Percentiles rank a stretch among this genome's conserved stretches.
Evolutionary conservation across 2,797 vertebrate species (phyloP).

Genomic region (Microchirus variegatus): DNA sequence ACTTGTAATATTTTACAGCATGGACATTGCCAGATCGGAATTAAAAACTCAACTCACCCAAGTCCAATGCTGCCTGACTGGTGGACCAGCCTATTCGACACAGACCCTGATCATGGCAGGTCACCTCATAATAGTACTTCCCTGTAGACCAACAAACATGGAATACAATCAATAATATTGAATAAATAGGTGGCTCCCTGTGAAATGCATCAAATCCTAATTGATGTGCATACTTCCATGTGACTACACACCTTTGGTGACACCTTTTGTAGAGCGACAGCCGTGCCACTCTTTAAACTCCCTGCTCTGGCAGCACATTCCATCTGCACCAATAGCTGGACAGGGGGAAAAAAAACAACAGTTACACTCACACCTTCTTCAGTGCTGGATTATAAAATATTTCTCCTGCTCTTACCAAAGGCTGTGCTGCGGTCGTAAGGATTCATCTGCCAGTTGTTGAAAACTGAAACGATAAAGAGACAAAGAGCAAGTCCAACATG

Average conservation of each 20-base stretch:
- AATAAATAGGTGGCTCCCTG: neutral
- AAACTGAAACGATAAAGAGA: constrained; percentile 79
- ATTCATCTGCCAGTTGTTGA: constrained; percentile 99
- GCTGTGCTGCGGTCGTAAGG: constrained; percentile 95
- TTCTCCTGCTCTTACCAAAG: constrained; percentile 87
- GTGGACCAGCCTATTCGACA: constrained; percentile 96
- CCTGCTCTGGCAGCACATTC: constrained; percentile 95
- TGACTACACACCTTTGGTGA: constrained; percentile 87
- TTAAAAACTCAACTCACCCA: constrained; percentile 81
- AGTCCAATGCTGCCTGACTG: constrained; percentile 90
- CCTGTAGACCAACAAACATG: constrained; percentile 72
- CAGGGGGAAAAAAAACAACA: constrained; percentile 11
- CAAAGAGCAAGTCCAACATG: constrained; percentile 2
- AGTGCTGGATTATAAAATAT: neutral
- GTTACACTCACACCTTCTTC: no score
- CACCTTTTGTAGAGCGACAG: constrained; percentile 91
- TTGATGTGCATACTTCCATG: no score
- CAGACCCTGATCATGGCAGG: constrained; percentile 94
- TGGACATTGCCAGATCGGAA: neutral
- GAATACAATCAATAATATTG: neutral
- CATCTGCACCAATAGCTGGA: constrained; percentile 93
- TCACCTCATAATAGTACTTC: constrained; percentile 93
- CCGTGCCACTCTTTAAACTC: constrained; percentile 99
- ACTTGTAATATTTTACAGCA: neutral
- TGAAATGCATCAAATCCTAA: neutral